Percentiles rank a stretch among this genome's conserved stretches.
These are phyloP conservation scores for Cylloceria caligata DNA, from an alignment of 2,888 invertebrate species.

Conservation along the genomic window DNA sequence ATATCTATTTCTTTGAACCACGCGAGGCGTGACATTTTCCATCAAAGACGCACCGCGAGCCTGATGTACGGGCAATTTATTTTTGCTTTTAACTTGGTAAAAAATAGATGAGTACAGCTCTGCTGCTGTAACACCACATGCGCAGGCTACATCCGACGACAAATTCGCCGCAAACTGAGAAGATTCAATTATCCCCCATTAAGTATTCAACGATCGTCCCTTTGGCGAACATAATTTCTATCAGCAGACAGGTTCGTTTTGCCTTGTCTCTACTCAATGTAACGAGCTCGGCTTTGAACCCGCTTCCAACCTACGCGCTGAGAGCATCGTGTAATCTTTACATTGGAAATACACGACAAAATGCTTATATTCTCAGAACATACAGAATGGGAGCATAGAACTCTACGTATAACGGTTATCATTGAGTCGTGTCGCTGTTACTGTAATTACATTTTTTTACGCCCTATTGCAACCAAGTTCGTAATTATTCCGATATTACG, in stretches of 20 bases:
- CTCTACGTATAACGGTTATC: not conserved
- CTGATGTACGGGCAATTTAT: not conserved
- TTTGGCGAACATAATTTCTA: conserved; percentile 56
- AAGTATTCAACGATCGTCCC: conserved; percentile 55
- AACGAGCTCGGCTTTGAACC: conserved; percentile 58
- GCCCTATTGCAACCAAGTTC: too few relatives aligned
- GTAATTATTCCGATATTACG: too few relatives aligned
- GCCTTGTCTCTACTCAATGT: not conserved
- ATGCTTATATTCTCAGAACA: conserved; percentile 5
- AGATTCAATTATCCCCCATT: conserved; percentile 53
- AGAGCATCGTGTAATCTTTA: conserved; percentile 45
- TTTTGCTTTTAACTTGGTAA: not conserved
- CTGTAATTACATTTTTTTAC: too few relatives aligned
- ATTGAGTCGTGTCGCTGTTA: too few relatives aligned
- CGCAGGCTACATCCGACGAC: conserved; percentile 3
- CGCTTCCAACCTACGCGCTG: conserved; percentile 27
- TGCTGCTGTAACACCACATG: conserved; percentile 27
- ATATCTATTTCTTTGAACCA: too few relatives aligned
- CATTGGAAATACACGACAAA: not conserved
- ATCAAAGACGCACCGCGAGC: not conserved
- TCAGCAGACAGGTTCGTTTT: conserved; percentile 18
- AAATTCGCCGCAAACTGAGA: conserved; percentile 18
- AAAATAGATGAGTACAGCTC: conserved; percentile 7
- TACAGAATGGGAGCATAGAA: not conserved
- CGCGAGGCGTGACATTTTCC: too few relatives aligned